Evolutionary conservation across 2,888 invertebrate genomes (phyloP), one percentile per base, ranked within the genome.

Genomic region (Zonitis immaculata): DNA sequence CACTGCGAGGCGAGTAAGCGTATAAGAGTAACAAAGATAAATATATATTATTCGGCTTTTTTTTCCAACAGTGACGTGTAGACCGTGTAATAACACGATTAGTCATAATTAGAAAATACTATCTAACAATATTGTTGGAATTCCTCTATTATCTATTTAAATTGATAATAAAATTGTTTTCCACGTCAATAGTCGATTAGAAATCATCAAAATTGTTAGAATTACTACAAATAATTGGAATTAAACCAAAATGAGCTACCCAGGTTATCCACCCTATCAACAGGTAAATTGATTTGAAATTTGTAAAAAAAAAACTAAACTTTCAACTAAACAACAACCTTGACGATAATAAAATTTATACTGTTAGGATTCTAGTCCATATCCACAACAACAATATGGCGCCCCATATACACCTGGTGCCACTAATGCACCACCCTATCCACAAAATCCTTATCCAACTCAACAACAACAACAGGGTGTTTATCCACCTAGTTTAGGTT

Each of bases 401-500:
- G 60, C 62, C 53, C 62, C 45, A 5, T 60, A 66, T 62, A 61
- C 65, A 26, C 30, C 61, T 61, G 54, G 60, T 8, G n/a, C n/a
- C n/a, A n/a, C n/a, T n/a, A 66, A 66, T 56, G 67, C 68, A 58
- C 64, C 71, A n/a, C n/a, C n/a, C 43, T 77, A 78, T 64, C 77
- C 78, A 14, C 72, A 75, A 54, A 70, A 67, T 52, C 28, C 50
- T 7, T 60, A 68, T 51, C 60, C 66, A 22, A 66, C 67, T 49
- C 69, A 67, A 22, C 28, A 62, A 14, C 56, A 61, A 16, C 35
- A 16, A 16, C 16, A 8, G 1, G 66, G 68, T 20, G 68, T 72
- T 9, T 73, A 71, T 57, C 71, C 74, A 39, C 72, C 73, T 35
- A 68, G 79, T 74, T 66, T 82, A 76, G 83, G 82, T 74, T 72